Evolutionary conservation across 2,888 invertebrate species (phyloP), one percentile per base, ranked within the genome.

Genomic region (Nowickia ferox): DNA sequence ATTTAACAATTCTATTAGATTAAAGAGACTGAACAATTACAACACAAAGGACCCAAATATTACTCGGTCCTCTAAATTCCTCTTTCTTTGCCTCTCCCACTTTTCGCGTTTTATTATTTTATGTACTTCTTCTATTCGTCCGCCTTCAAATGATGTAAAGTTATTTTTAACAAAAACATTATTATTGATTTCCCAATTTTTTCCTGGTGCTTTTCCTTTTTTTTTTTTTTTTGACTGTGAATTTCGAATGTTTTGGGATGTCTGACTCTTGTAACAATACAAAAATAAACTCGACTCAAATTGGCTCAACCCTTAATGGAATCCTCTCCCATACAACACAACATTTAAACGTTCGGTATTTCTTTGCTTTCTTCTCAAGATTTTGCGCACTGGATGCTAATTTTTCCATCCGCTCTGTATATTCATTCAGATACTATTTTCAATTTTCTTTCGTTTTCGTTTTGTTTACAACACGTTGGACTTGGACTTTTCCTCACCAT

Each of bases 161-260:
- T 79, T 83, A 86, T 86, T 86, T 86, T 72, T 72, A 80, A 48
- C 75, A 68, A 82, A 83, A 86, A 86, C 83, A 86, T 86, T 83
- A 68, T 86, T 86, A 86, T 86, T 86, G 86, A 86, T 86, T 86
- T 83, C 83, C 76, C 63, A 55, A 74, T 15, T 38, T 68, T 57
- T 66, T 51, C n/a, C 55, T 15, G 65, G n/a, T n/a, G n/a, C 17
- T 53, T 65, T 44, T 59, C 10, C 42, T 61, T 40, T 61, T 1
- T 22, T 46, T 11, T 80, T 51, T 68, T 38, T 53, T 61, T 59
- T 61, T 55, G 42, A 44, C 66, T 55, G 53, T 30, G 30, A 6
- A 6, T 6, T 6, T 61, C 22, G 61, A 75, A 75, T 55, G 57
- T 51, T 71, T 69, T 76, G 48, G n/a, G 40, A 13, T 57, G 72